Evolutionary conservation across 2,113 vertebrate species (phyloP).

Genomic region (Herpetotheres cachinnans): DNA sequence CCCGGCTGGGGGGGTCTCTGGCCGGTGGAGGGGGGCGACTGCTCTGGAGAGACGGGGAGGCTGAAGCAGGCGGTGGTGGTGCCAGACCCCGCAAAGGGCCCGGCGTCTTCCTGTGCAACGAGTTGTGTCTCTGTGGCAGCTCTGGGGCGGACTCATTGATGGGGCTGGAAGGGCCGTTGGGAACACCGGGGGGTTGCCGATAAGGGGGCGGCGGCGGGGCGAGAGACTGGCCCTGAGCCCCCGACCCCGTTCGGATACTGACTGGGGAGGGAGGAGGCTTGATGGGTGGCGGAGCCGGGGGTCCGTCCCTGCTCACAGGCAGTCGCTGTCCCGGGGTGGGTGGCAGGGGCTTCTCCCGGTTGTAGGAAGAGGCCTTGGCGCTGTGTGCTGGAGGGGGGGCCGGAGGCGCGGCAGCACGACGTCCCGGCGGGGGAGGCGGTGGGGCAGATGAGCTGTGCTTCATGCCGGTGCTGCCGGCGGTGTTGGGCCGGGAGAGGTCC

Average conservation of each 20-base stretch:
- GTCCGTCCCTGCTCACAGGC: constrained; percentile 71
- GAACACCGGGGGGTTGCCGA: constrained; percentile 79
- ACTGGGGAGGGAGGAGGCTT: constrained; percentile 82
- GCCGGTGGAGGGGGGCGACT: constrained; percentile 78
- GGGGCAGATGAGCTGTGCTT: constrained; percentile 91
- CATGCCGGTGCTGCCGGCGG: constrained; percentile 75
- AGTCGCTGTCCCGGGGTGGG: constrained; percentile 81
- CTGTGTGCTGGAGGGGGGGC: constrained; percentile 61
- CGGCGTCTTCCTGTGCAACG: constrained; percentile 83
- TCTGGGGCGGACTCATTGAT: constrained; percentile 83
- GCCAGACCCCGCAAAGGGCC: constrained; percentile 73
- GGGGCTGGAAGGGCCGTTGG: constrained; percentile 87
- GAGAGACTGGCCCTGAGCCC: constrained; percentile 77
- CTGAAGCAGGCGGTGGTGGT: constrained; percentile 72
- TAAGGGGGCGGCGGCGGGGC: constrained; percentile 85
- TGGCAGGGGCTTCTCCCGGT: constrained; percentile 77
- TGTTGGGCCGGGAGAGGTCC: constrained; percentile 81
- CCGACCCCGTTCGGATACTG: constrained; percentile 67
- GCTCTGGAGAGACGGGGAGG: constrained; percentile 74
- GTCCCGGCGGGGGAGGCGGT: constrained; percentile 83
- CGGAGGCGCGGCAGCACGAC: constrained; percentile 73
- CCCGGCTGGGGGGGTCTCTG: constrained; percentile 81
- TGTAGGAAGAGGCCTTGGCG: constrained; percentile 72
- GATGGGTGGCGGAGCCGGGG: constrained; percentile 69
- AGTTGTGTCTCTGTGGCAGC: constrained; percentile 95